Conservation (phyloP, 2,888 invertebrate species). For the Ophioninae sp. region DNA sequence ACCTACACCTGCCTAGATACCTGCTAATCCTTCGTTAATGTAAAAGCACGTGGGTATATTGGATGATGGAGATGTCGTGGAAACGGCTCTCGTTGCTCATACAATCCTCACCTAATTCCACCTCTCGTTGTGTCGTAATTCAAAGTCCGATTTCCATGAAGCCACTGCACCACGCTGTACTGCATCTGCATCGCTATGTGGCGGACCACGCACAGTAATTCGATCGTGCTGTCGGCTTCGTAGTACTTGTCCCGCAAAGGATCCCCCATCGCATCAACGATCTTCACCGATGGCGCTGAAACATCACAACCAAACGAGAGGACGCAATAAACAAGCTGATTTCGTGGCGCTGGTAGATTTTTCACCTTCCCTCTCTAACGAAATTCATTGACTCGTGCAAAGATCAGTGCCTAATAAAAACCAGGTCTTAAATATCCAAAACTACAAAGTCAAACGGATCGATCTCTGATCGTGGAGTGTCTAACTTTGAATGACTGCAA, state of each 20-base stretch:
- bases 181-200: conserved; percentile 82
- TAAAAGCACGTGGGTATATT: background rate
- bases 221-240: conserved; percentile 87
- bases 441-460: too few relatives aligned
- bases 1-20: background rate
- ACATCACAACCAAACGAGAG: conserved; percentile 54
- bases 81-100: background rate
- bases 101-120: conserved; percentile 83
- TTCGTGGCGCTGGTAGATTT: background rate
- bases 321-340: background rate
- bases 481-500: too few relatives aligned
- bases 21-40: conserved; percentile 12
- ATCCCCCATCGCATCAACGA: conserved; percentile 86
- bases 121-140: conserved; percentile 87
- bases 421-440: too few relatives aligned
- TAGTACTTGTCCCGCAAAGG: conserved; percentile 86
- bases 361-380: too few relatives aligned
- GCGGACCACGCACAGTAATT: conserved; percentile 85
- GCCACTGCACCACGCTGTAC: conserved; percentile 84
- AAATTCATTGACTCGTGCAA: too few relatives aligned
- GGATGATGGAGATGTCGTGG: background rate
- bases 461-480: too few relatives aligned
- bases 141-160: conserved; percentile 85
- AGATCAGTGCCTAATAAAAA: too few relatives aligned
- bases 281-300: conserved; percentile 87